A percentile compares a stretch with the other conserved stretches of the same genome.
phyloP scores from a whole-genome alignment of 2,113 vertebrate genomes.

The Pyrgilauda ruficollis region DNA sequence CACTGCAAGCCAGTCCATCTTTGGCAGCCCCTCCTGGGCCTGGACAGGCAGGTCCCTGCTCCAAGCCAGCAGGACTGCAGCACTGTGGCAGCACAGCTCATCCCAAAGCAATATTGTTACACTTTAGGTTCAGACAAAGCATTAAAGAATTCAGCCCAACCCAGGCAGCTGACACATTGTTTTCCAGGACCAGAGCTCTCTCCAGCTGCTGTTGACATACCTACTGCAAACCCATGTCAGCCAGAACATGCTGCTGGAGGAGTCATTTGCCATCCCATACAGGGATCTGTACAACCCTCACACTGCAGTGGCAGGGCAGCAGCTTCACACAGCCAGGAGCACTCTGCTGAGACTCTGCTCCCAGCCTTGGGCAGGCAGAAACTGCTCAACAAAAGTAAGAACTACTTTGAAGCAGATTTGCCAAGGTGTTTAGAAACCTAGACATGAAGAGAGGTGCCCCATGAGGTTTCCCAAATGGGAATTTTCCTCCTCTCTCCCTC shows the following conservation, averaged over 20 bases:
- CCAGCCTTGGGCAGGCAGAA: background rate
- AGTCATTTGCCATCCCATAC: background rate
- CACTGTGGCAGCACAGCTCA: background rate
- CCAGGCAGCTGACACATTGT: constrained; percentile 12
- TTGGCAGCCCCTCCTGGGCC: constrained; percentile 38
- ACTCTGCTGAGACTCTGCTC: background rate
- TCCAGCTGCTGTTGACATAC: constrained; percentile 33
- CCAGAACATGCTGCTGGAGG: background rate
- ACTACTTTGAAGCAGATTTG: background rate
- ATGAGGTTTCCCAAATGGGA: background rate
- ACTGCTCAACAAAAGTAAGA: background rate
- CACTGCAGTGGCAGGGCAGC: background rate
- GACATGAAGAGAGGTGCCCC: background rate
- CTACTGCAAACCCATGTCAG: constrained; percentile 9
- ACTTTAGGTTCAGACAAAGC: constrained; percentile 4
- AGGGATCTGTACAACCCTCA: background rate
- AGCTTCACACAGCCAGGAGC: background rate
- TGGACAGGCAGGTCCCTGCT: background rate
- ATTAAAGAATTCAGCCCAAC: constrained; percentile 40
- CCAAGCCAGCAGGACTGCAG: constrained; percentile 41
- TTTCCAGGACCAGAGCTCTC: constrained; percentile 46
- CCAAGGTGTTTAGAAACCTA: background rate
- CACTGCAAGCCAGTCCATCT: constrained; percentile 1
- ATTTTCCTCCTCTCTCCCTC: background rate
- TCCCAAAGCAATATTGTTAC: background rate